These are phyloP conservation scores for Xiphophorus hellerii DNA, from an alignment of 2,113 vertebrate species.

Conservation along the genomic window DNA sequence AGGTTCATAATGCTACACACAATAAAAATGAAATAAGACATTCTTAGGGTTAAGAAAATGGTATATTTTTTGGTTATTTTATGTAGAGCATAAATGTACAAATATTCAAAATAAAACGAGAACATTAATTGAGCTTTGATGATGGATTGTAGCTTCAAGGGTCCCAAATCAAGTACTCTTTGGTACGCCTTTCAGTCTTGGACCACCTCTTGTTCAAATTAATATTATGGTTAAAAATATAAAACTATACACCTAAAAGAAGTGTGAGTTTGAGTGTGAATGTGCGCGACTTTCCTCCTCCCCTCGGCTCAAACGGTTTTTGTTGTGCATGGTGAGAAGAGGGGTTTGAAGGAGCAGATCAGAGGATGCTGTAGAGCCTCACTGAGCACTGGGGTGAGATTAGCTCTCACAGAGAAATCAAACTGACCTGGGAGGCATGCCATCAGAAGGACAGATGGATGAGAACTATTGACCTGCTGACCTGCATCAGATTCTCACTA, in stretches of 20 bases:
- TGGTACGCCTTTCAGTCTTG: not conserved
- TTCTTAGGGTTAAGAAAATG: not conserved
- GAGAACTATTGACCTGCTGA: conserved; percentile 80
- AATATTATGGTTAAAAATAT: conserved; percentile 20
- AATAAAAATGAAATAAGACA: too few relatives aligned
- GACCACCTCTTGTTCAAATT: conserved; percentile 8
- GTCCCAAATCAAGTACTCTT: not conserved
- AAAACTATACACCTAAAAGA: conserved; percentile 3
- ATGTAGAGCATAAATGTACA: not conserved
- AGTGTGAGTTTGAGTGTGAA: conserved; percentile 4
- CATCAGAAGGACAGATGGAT: conserved; percentile 81
- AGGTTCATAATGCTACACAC: too few relatives aligned
- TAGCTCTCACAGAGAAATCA: conserved; percentile 75
- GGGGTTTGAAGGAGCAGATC: conserved; percentile 75
- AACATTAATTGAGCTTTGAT: too few relatives aligned
- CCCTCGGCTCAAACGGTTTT: conserved; percentile 31
- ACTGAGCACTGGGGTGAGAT: conserved; percentile 75
- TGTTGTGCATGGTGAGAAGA: conserved; percentile 41
- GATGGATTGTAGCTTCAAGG: not conserved
- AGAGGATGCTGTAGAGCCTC: conserved; percentile 75
- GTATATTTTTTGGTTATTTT: not conserved
- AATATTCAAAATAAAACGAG: not conserved
- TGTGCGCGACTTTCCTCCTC: conserved; percentile 19
- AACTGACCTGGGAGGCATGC: conserved; percentile 76
- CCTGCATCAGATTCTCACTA: conserved; percentile 75